phyloP scores from a whole-genome alignment of 2,113 vertebrate species.

The Hydrolagus affinis region DNA sequence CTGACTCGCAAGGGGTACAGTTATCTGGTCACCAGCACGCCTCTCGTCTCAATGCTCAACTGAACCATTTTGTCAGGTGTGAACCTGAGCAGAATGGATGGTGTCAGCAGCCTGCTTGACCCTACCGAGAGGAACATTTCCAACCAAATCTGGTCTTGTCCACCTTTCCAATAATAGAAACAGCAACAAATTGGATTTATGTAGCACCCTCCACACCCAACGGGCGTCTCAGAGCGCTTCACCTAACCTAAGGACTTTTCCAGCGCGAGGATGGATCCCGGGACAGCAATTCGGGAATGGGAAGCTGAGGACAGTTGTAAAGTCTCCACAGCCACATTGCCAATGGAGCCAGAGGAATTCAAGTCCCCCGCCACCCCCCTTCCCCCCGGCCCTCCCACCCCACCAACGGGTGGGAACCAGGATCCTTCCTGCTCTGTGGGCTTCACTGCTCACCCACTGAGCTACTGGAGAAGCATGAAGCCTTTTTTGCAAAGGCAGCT shows the following conservation, averaged over 20 bases:
- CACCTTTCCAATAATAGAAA: not conserved
- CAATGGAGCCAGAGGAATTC: not conserved
- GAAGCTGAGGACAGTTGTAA: slow-evolving; percentile 9
- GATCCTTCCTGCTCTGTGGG: slow-evolving; percentile 10
- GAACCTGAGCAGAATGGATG: too few relatives aligned
- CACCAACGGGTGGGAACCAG: slow-evolving; percentile 1
- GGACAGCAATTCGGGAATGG: slow-evolving; percentile 10
- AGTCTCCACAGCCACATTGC: not conserved
- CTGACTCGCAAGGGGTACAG: not conserved
- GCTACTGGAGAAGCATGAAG: slow-evolving; percentile 16
- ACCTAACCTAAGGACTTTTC: slow-evolving; percentile 3
- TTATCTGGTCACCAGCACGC: not conserved
- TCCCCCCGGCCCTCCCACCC: not conserved
- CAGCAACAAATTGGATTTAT: too few relatives aligned
- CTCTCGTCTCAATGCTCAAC: not conserved
- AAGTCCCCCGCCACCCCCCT: too few relatives aligned
- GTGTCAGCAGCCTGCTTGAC: slow-evolving; percentile 1
- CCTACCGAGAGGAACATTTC: not conserved
- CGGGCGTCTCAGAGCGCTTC: too few relatives aligned
- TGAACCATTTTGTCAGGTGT: too few relatives aligned
- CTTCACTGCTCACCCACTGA: not conserved
- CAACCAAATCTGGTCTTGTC: slow-evolving; percentile 7
- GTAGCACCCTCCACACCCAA: too few relatives aligned
- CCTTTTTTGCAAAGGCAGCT: not conserved
- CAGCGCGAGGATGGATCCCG: not conserved